Conservation (phyloP, 2,888 invertebrate genomes). For the Acheta domesticus region DNA sequence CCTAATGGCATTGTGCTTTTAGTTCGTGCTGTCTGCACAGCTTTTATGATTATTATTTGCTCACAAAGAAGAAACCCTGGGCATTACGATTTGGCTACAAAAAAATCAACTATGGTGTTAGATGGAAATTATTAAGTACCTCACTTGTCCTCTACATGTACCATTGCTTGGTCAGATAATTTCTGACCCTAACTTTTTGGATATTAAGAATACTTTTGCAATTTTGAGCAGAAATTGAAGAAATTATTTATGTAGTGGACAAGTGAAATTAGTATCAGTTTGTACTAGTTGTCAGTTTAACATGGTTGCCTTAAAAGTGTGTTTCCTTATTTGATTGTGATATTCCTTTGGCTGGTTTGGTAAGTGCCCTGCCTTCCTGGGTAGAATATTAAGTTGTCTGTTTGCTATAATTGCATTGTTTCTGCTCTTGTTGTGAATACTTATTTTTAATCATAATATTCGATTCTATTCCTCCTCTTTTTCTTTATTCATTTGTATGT, state of each 20-base stretch:
- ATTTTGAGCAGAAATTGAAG: no score
- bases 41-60: not conserved
- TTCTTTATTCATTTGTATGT: conserved; percentile 26
- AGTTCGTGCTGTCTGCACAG: not conserved
- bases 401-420: conserved; percentile 11
- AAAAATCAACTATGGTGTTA: conserved; percentile 4
- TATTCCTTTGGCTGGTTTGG: not conserved
- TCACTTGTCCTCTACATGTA: not conserved
- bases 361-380: not conserved
- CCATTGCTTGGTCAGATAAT: not conserved
- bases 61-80: conserved; percentile 18
- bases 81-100: not conserved
- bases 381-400: not conserved
- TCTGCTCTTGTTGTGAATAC: not conserved
- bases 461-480: conserved; percentile 24
- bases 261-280: no score
- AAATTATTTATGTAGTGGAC: no score
- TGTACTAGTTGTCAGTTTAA: no score
- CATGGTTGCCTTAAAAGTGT: not conserved
- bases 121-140: conserved; percentile 18
- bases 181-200: not conserved
- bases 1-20: not conserved
- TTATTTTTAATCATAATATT: conserved; percentile 25
- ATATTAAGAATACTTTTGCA: no score
- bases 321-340: not conserved